Base-by-base conservation (phyloP, 2,797 vertebrate genomes). In the Cheirogaleus major region DNA sequence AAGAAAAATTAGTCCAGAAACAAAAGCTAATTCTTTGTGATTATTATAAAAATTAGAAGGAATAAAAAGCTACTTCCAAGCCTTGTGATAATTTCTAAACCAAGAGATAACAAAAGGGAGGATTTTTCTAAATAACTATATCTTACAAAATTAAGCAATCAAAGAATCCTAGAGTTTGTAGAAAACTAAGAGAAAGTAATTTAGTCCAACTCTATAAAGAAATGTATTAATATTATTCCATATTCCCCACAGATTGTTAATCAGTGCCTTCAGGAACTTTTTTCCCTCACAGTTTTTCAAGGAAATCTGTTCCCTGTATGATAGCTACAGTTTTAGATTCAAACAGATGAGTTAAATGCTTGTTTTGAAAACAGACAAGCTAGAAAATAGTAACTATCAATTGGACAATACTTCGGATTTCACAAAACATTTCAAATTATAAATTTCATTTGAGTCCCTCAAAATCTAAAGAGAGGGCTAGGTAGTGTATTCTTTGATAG, bases 281-380 rank as follows among this genome's bases (percentile, higher is more conserved):
- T 38, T 65, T 69, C 6, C 63, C 61, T 88, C 27, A 80, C n/a
- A 50, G 27, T 61, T 95, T 86, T 83, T 93, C 72, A 95, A 88
- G 91, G 65, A 83, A 83, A 15, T 75, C 20, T 83, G 22, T 92
- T 92, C 80, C 41, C 41, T 75, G 5, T 38, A 65, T 52, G 45
- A 75, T 7, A 82, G 72, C 22, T 78, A 73, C 6, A 52, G 25
- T 72, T 70, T 84, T 25, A 89, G 48, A 92, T 43, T 35, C n/a
- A 84, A 87, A 70, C 30, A 93, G 93, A 91, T 89, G 1, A 45
- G 55, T 88, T 45, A 95, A 91, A 73, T 69, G 18, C 35, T 94
- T 86, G n/a, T 69, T 93, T 83, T 95, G 90, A 96, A 82, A 90
- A 91, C 73, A 50, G 27, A 50, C 25, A 95, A 55, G 48, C 35